Evolutionary conservation across 2,797 vertebrate species (phyloP).

Genomic region (Aplochiton taeniatus): DNA sequence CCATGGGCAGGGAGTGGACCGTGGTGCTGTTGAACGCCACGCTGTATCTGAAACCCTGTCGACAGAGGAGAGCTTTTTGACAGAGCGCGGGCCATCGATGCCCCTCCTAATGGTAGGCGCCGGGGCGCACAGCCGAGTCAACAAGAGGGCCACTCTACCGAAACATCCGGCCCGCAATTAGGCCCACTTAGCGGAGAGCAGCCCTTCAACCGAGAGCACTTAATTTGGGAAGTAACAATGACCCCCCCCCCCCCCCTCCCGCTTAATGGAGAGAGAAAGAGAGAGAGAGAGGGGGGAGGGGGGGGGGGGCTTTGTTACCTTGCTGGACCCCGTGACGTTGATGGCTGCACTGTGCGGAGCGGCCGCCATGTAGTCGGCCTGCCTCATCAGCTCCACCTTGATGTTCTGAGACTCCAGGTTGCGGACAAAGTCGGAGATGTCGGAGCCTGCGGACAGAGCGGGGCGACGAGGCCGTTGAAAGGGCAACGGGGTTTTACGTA

Average conservation of each 20-base stretch:
- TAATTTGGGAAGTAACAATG: not conserved
- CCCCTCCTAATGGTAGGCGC: not conserved
- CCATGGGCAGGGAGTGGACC: constrained; percentile 86
- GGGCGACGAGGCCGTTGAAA: too few relatives aligned
- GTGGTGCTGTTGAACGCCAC: constrained; percentile 85
- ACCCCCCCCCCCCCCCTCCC: not conserved
- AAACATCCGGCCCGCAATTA: constrained; percentile 1
- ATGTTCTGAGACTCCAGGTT: constrained; percentile 81
- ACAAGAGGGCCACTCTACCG: not conserved
- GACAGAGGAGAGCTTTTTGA: not conserved
- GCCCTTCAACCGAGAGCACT: not conserved
- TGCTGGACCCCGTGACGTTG: constrained; percentile 71
- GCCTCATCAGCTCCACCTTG: constrained; percentile 77
- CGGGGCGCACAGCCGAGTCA: not conserved
- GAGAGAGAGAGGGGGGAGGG: not conserved
- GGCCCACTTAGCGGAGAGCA: constrained; percentile 1
- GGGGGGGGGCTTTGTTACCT: constrained; percentile 64
- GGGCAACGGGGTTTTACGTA: too few relatives aligned
- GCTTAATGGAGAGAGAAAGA: not conserved
- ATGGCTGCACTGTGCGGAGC: constrained; percentile 85
- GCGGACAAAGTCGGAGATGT: constrained; percentile 81
- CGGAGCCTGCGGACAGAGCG: constrained; percentile 63
- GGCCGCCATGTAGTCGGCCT: constrained; percentile 73
- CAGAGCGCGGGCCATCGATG: not conserved
- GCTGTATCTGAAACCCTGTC: constrained; percentile 80